Percentiles rank a stretch among this genome's conserved stretches.
These are phyloP conservation scores for Illadopsis cleaveri DNA, from an alignment of 2,113 vertebrate species.

Conservation along the genomic window DNA sequence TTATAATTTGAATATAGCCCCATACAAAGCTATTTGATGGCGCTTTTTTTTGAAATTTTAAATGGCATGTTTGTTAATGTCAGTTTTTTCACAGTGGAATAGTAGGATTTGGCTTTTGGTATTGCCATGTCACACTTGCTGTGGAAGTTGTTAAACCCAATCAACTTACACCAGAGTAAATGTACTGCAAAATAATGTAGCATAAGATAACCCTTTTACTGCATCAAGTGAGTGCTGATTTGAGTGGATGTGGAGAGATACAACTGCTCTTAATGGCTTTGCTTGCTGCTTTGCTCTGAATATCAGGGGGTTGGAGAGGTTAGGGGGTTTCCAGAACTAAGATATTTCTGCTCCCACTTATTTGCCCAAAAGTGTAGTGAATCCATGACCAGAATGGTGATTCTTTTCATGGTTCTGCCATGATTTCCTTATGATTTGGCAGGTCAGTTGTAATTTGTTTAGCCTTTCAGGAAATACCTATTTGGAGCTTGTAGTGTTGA, in stretches of 20 bases:
- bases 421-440: slow-evolving; percentile 10
- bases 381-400: neutral
- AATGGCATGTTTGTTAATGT: neutral
- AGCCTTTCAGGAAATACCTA: slow-evolving; percentile 63
- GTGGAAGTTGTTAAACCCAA: neutral
- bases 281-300: neutral
- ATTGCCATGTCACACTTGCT: neutral
- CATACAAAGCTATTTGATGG: neutral
- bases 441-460: slow-evolving; percentile 60
- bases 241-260: neutral
- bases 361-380: neutral
- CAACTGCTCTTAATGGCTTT: neutral
- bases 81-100: neutral
- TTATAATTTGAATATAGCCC: neutral
- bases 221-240: neutral
- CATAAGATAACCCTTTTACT: neutral
- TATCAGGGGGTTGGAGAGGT: neutral
- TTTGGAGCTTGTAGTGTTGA: slow-evolving; percentile 59
- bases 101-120: neutral
- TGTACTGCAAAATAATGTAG: neutral
- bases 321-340: neutral
- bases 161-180: neutral
- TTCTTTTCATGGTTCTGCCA: neutral
- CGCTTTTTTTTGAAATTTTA: neutral
- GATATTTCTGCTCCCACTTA: neutral